Base-by-base conservation (phyloP, 2,113 vertebrate species). In the Hippocampus guttulatus region DNA sequence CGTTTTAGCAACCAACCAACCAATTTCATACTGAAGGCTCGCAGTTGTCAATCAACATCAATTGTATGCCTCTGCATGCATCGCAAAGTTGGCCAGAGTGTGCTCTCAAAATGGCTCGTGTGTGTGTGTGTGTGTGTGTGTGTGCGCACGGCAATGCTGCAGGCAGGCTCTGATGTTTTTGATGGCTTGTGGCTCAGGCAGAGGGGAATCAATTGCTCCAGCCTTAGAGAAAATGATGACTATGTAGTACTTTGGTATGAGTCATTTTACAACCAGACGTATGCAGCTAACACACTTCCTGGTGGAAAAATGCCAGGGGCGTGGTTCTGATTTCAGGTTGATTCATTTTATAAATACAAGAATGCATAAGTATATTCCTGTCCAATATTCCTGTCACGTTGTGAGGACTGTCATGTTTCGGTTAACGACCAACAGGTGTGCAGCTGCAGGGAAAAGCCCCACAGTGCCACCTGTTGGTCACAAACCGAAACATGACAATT, bases 71-170 rank as follows among this genome's bases (percentile, higher is more conserved):
- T 68, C 62, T 69, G 8, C 51, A 68, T 62, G 47, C 58, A 62
- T 75, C 23, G 64, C 51, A 27, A 69, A 40, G 67, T 66, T 40
- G 70, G 45, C 68, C 69, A 73, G 69, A 66, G 58, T 52, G 62
- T n/a, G 40, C 69, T 47, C 41, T 6, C 16, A 60, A 60, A 11
- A 65, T 20, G 73, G 63, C 58, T 75, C 33, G 51, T 18, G 77
- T 70, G 61, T 54, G 5, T 49, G 15, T 49, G 25, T 27, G 25
- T 3, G 30, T 30, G 30, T 3, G 15, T 18, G 49, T 21, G 3
- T 45, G 43, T 45, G 43, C 3, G 3, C 14, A 6, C 18, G 43
- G 10, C 25, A 25, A 2, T 2, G 16, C 51, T 58, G 20, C 52
- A 58, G 33, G 33, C 33, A 38, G 70, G 69, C 61, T 54, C 30